Evolutionary conservation across 2,888 invertebrate species (phyloP), one percentile per base, ranked within the genome.

Genomic region (Lycocerus yunnanus): DNA sequence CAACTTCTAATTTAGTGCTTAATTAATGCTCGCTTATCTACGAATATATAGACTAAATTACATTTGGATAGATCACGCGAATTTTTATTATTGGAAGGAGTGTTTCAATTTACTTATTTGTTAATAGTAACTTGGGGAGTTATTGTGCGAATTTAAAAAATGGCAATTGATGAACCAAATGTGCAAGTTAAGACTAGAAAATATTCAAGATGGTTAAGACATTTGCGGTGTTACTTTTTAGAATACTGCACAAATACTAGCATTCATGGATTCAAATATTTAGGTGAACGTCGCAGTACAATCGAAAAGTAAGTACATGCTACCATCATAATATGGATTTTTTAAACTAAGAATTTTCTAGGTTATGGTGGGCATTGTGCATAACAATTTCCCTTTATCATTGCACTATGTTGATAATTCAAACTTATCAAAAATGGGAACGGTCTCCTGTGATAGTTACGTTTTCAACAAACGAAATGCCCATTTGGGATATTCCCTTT

Each of bases 391-490:
- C 91, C 61, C 89, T 93, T 3, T 88, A 90, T 67, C 88, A 90
- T 14, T 93, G 93, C 81, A 86, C 89, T 59, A 87, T 88, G 60
- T 85, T 92, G 8, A 93, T 92, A 21, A 87, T 89, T 74, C 90
- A 92, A 84, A 90, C 93, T 6, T 93, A 91, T 90, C 88, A 89
- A 76, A 93, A 93, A 84, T 93, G 93, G 93, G 90, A 92, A 75
- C 89, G 90, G 74, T 92, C 91, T 79, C 94, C 94, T 0, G 93
- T 94, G 0, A 92, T 94, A 80, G 93, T 94, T 13, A 93, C 92
- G 82, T 93, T 94, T 82, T 93, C 93, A 1, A 92, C 93, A 84
- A 92, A 91, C 71, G 91, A 93, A 0, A 93, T 93, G 10, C 91
- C 92, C 1, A 90, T 92, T 63, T 92, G 91, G 91, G 89, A 90